Evolutionary conservation across 2,113 vertebrate genomes (phyloP), one percentile per base, ranked within the genome.

Genomic region (Carettochelys insculpta): DNA sequence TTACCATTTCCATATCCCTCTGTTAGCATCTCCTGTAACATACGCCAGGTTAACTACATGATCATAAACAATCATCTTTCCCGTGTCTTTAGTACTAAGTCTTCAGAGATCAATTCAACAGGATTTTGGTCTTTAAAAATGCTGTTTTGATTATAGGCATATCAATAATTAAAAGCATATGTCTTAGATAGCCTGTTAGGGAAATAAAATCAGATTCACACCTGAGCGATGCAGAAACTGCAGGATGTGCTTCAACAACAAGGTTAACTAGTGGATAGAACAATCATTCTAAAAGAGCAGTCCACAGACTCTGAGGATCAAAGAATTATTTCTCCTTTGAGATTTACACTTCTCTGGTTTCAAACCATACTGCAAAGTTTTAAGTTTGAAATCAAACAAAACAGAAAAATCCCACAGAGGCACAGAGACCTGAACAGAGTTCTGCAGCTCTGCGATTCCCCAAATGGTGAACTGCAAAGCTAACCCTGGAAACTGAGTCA

Each of bases 31-130:
- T 53, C 4, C 16, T 65, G 14, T n/a, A 61, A 4, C 45, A 43
- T 22, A 75, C n/a, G 38, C 6, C 11, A 8, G 9, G 56, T 22
- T 48, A 77, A 81, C 1, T 0, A 90, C 83, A 61, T 31, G 58
- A 61, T 34, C 58, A 34, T 6, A 61, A 6, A 61, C 3, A 13
- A 34, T 83, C 77, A 78, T 9, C 19, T 65, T 73, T 48, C 76
- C 34, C 0, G 50, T 1, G 0, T 75, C 82, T 89, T 89, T 83
- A 84, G 25, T 82, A 12, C 48, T 3, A 61, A 61, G 0, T 16
- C 27, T 83, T 68, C 31, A 5, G n/a, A n/a, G n/a, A n/a, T n/a
- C n/a, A n/a, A 90, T 77, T 76, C 85, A 92, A 94, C 4, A 71
- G 4, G 61, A 61, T 29, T 61, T 77, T 29, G 53, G 53, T 27